Conservation (phyloP, 2,888 invertebrate species). For the Cheilosia scutellata region DNA sequence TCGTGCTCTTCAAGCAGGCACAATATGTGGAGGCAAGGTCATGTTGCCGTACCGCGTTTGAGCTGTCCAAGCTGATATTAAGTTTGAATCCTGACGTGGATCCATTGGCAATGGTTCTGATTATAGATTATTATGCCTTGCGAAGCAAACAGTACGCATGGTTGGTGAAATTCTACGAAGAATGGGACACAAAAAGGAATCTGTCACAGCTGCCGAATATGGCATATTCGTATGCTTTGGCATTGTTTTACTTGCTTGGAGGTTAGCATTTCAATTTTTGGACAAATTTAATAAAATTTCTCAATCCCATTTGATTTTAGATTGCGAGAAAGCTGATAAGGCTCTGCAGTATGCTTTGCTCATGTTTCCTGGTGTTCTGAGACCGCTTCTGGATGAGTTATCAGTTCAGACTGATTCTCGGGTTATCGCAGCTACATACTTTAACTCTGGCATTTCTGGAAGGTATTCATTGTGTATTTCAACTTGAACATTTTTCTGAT, state of each 20-base stretch:
- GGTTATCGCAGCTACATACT: slow-evolving; percentile 85
- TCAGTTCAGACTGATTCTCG: slow-evolving; percentile 89
- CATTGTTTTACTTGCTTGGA: slow-evolving; percentile 87
- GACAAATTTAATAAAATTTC: background rate
- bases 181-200: slow-evolving; percentile 88
- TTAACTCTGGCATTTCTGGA: slow-evolving; percentile 81
- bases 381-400: slow-evolving; percentile 90
- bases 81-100: slow-evolving; percentile 90
- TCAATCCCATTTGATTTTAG: slow-evolving; percentile 74
- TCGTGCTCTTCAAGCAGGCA: slow-evolving; percentile 92
- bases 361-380: slow-evolving; percentile 92
- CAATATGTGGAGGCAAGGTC: slow-evolving; percentile 91
- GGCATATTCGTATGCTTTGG: slow-evolving; percentile 92
- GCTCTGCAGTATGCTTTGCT: slow-evolving; percentile 90
- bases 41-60: slow-evolving; percentile 94
- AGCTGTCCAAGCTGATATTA: slow-evolving; percentile 93
- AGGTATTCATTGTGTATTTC: slow-evolving; percentile 77
- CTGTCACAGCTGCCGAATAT: slow-evolving; percentile 94
- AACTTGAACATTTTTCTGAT: slow-evolving; percentile 2
- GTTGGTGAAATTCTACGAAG: slow-evolving; percentile 86
- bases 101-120: slow-evolving; percentile 90
- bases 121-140: slow-evolving; percentile 93
- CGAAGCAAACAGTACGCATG: slow-evolving; percentile 90
- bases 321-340: slow-evolving; percentile 85
- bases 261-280: slow-evolving; percentile 77